phyloP scores from a whole-genome alignment of 1,140 invertebrate species.

The Parasteatoda tepidariorum region DNA sequence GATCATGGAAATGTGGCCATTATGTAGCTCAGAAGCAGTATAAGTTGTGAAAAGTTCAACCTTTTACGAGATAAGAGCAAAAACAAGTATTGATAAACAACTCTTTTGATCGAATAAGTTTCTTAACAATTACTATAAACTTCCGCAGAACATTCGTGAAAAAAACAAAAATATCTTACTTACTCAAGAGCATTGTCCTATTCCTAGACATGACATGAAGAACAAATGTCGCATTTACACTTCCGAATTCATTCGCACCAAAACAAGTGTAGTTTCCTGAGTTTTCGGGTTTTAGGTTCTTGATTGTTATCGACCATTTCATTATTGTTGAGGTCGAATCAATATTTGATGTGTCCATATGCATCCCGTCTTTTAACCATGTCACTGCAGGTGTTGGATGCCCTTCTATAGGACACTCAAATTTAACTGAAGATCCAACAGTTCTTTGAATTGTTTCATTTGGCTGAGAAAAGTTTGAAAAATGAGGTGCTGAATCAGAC shows the following conservation, averaged over 20 bases:
- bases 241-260: conserved; percentile 82
- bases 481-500: conserved; percentile 29
- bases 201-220: conserved; percentile 74
- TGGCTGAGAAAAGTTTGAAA: conserved; percentile 27
- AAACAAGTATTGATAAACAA: too few species aligned
- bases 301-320: conserved; percentile 50
- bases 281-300: conserved; percentile 71
- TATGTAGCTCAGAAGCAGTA: too few species aligned
- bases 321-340: conserved; percentile 10
- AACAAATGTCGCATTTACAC: conserved; percentile 80
- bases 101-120: too few species aligned
- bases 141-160: not conserved
- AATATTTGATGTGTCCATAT: conserved; percentile 4
- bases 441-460: conserved; percentile 18
- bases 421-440: conserved; percentile 5
- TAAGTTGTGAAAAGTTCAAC: too few species aligned
- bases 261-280: conserved; percentile 87
- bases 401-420: conserved; percentile 27
- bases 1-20: too few species aligned
- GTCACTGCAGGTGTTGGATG: conserved; percentile 23
- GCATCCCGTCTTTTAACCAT: conserved; percentile 52
- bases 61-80: too few species aligned
- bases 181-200: not conserved
- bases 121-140: not conserved
- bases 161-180: not conserved